A percentile compares a stretch with the other conserved stretches of the same genome.
Conservation (phyloP, 2,113 vertebrate genomes). For the Polypterus senegalus region DNA sequence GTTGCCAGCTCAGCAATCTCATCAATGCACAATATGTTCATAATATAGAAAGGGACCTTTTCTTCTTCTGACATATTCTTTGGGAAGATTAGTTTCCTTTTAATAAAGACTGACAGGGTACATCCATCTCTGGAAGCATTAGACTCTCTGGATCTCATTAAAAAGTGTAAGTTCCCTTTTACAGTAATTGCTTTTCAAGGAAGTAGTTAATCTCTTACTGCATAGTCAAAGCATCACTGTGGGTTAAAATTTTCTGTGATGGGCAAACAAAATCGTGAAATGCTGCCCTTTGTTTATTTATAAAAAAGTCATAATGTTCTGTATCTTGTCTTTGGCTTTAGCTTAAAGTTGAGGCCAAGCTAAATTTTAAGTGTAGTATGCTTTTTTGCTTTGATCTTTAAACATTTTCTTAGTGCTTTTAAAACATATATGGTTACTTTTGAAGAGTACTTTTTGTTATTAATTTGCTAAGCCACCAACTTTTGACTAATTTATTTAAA, state of each 20-base stretch:
- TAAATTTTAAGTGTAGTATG: no score
- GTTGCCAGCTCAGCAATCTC: not conserved
- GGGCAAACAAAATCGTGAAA: no score
- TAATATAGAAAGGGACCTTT: conserved; percentile 9
- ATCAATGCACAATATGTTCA: conserved; percentile 7
- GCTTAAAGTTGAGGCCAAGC: no score
- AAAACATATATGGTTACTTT: no score
- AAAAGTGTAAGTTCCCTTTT: not conserved
- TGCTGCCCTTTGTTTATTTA: no score
- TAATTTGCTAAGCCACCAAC: no score
- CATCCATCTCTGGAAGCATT: conserved; percentile 7
- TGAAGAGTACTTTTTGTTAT: no score
- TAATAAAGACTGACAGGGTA: conserved; percentile 5
- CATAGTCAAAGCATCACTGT: not conserved
- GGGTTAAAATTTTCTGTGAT: not conserved
- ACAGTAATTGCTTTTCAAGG: conserved; percentile 3
- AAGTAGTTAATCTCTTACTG: conserved; percentile 2
- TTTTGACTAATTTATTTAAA: no score
- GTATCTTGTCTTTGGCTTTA: no score
- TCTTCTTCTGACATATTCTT: not conserved
- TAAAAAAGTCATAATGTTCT: no score
- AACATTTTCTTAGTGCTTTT: no score
- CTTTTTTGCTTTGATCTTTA: no score
- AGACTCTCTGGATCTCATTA: not conserved
- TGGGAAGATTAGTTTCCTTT: conserved; percentile 10